These are phyloP conservation scores for Enhydra lutris DNA, from an alignment of 2,113 vertebrate genomes.

Conservation along the genomic window DNA sequence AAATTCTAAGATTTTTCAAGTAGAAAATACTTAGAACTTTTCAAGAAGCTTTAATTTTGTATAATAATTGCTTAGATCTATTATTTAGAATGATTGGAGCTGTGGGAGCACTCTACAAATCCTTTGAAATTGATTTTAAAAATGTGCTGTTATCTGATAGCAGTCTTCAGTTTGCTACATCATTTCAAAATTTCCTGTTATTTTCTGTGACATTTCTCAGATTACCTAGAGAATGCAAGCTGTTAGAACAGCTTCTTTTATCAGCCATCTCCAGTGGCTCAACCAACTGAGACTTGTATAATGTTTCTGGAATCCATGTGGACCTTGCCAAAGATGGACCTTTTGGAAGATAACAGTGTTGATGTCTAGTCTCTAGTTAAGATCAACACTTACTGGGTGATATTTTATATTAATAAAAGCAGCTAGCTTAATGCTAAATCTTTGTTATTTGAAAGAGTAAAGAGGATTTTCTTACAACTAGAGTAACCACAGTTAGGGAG, in stretches of 20 bases:
- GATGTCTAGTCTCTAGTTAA: neutral
- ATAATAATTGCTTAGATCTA: constrained; percentile 35
- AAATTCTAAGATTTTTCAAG: constrained; percentile 15
- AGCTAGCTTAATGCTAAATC: neutral
- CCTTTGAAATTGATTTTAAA: constrained; percentile 55
- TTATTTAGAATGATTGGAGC: constrained; percentile 48
- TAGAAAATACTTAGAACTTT: constrained; percentile 41
- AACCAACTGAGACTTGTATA: neutral
- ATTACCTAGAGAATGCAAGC: neutral
- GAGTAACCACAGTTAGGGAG: neutral
- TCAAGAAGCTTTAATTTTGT: constrained; percentile 42
- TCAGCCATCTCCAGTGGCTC: constrained; percentile 2
- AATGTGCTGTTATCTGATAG: constrained; percentile 15
- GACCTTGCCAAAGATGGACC: neutral
- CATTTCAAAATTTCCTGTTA: neutral
- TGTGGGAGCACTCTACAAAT: neutral
- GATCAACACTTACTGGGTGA: neutral
- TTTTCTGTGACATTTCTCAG: constrained; percentile 46
- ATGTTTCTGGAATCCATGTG: neutral
- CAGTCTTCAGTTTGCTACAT: neutral
- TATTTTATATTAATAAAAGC: constrained; percentile 27
- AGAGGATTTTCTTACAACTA: neutral
- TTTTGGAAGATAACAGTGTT: neutral
- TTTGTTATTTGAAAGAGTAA: constrained; percentile 15
- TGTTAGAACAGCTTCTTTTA: constrained; percentile 29